These are phyloP conservation scores for Bungarus multicinctus DNA, from an alignment of 2,113 vertebrate species.

Conservation along the genomic window DNA sequence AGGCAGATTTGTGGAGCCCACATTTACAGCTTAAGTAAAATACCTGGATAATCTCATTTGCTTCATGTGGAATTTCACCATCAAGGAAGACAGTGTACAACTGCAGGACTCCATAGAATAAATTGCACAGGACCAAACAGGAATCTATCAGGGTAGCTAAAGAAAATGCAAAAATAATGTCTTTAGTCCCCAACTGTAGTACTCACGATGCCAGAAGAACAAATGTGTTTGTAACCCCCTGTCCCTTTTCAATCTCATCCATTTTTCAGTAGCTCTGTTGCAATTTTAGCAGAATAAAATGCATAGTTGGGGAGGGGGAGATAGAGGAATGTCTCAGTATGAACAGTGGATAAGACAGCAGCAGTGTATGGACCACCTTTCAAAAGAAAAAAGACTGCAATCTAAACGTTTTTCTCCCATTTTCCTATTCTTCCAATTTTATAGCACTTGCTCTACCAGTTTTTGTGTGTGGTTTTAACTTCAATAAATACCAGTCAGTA, in stretches of 20 bases:
- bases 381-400: background rate
- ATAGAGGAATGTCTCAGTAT: background rate
- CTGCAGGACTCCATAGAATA: background rate
- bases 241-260: background rate
- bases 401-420: background rate
- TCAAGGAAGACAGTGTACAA: background rate
- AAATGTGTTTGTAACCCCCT: background rate
- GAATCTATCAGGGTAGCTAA: background rate
- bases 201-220: background rate
- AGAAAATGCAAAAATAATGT: background rate
- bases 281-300: background rate
- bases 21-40: background rate
- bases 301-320: background rate
- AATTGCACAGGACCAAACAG: background rate
- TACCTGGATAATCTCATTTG: background rate
- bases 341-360: background rate
- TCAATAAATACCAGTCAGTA: background rate
- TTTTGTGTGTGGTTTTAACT: background rate
- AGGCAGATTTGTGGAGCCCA: background rate
- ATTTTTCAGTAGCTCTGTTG: background rate
- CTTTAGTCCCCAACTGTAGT: background rate
- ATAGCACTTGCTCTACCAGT: background rate
- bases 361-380: background rate
- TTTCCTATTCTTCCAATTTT: background rate
- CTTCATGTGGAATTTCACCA: background rate